Conservation (phyloP, 2,888 invertebrate species). For the Syritta pipiens region DNA sequence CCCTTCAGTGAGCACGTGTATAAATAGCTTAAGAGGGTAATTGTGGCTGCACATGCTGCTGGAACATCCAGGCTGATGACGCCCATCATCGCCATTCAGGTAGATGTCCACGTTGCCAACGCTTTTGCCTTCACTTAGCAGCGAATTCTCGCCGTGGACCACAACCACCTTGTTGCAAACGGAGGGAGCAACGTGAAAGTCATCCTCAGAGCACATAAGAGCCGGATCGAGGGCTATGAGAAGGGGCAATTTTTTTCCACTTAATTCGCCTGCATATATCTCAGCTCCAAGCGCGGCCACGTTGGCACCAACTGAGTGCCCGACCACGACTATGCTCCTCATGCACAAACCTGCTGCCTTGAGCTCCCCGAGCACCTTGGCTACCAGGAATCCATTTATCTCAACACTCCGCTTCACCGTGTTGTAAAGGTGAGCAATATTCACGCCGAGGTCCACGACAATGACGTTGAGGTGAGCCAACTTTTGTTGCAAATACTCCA, state of each 20-base stretch:
- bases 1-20: slow-evolving; percentile 71
- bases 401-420: slow-evolving; percentile 74
- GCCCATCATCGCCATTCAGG: slow-evolving; percentile 75
- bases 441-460: slow-evolving; percentile 74
- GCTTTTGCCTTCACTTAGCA: slow-evolving; percentile 73
- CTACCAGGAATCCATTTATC: slow-evolving; percentile 74
- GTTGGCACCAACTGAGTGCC: slow-evolving; percentile 77
- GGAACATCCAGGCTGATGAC: slow-evolving; percentile 75
- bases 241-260: neutral
- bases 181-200: slow-evolving; percentile 71
- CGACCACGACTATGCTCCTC: slow-evolving; percentile 71
- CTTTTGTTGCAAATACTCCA: slow-evolving; percentile 72
- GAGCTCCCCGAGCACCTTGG: slow-evolving; percentile 72
- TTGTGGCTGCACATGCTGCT: slow-evolving; percentile 75
- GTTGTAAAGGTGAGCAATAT: slow-evolving; percentile 74
- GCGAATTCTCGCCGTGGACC: slow-evolving; percentile 75
- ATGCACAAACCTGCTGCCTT: slow-evolving; percentile 70
- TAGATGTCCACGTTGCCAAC: slow-evolving; percentile 76
- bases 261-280: neutral
- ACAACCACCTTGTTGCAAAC: slow-evolving; percentile 73
- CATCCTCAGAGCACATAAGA: slow-evolving; percentile 73
- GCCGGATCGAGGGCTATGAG: slow-evolving; percentile 75
- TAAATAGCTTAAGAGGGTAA: slow-evolving; percentile 75
- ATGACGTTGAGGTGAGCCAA: slow-evolving; percentile 75
- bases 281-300: slow-evolving; percentile 74